Conservation (phyloP, 2,113 vertebrate genomes). For the Nesogale talazaci region DNA sequence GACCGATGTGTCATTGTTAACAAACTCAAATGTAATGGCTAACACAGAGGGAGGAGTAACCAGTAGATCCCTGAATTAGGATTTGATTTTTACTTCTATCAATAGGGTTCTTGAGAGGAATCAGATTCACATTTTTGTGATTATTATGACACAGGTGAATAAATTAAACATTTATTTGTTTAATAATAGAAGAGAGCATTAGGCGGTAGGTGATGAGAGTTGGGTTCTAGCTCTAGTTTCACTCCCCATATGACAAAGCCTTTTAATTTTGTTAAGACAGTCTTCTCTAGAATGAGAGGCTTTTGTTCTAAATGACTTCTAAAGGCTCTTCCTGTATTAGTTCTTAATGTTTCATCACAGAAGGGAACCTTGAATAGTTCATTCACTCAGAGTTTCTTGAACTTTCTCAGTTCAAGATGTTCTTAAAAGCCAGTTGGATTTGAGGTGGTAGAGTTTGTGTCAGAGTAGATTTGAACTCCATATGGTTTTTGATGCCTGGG, state of each 20-base stretch:
- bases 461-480: background rate
- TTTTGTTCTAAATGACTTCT: background rate
- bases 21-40: background rate
- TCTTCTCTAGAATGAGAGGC: background rate
- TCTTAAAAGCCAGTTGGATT: background rate
- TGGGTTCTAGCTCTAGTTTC: background rate
- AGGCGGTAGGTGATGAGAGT: background rate
- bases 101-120: slow-evolving; percentile 19
- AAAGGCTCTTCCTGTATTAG: background rate
- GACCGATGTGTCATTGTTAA: background rate
- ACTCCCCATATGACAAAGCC: background rate
- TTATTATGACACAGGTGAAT: background rate
- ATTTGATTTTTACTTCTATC: background rate
- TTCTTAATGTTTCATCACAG: background rate
- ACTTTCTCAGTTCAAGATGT: background rate
- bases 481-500: background rate
- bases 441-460: too few species aligned
- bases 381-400: background rate
- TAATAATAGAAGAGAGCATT: background rate
- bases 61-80: background rate
- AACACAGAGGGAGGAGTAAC: background rate
- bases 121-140: background rate
- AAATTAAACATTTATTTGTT: background rate
- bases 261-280: background rate
- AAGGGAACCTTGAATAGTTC: background rate